phyloP scores from a whole-genome alignment of 2,113 vertebrate species.

The Laticauda laticaudata region DNA sequence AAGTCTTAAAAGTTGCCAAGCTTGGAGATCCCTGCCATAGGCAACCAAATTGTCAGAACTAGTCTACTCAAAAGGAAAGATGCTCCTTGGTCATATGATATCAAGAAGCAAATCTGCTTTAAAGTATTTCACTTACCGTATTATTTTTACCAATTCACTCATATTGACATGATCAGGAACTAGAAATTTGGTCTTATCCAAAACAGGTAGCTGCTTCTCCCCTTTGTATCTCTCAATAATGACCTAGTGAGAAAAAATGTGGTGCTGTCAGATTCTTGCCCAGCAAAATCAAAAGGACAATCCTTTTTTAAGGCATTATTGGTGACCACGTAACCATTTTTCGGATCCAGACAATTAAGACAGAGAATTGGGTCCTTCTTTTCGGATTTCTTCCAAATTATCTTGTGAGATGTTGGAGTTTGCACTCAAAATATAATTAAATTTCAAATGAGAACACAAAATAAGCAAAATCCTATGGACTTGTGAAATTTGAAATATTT shows the following conservation, averaged over 20 bases:
- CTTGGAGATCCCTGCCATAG: neutral
- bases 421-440: neutral
- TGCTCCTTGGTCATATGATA: neutral
- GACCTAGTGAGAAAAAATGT: slow-evolving; percentile 74
- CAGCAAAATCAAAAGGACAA: neutral
- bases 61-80: neutral
- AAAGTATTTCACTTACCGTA: slow-evolving; percentile 77
- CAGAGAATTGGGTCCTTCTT: neutral
- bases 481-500: neutral
- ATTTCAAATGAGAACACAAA: neutral
- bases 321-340: neutral
- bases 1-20: neutral
- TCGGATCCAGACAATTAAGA: neutral
- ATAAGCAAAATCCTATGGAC: neutral
- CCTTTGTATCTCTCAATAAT: slow-evolving; percentile 98
- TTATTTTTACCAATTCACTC: slow-evolving; percentile 99
- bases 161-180: slow-evolving; percentile 99
- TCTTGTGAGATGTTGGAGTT: neutral
- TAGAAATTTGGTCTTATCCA: slow-evolving; percentile 99
- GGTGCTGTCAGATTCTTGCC: neutral
- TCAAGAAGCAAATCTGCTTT: neutral
- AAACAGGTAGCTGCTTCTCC: slow-evolving; percentile 93
- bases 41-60: neutral
- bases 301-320: neutral
- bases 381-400: neutral